Evolutionary conservation across 2,888 invertebrate genomes (phyloP).

Genomic region (Drosophila merina): DNA sequence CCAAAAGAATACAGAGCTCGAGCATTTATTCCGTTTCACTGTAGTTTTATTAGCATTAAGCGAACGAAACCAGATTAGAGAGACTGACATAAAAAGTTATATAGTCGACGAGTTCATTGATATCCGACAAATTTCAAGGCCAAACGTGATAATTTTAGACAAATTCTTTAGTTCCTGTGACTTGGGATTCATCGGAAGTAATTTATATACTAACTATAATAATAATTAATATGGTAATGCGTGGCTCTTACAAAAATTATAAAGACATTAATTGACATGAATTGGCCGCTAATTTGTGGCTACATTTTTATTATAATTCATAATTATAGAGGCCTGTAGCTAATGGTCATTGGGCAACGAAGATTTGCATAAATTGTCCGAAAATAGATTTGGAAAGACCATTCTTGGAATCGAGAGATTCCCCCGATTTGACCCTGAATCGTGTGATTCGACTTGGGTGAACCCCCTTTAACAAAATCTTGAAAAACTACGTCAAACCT

Average conservation of each 20-base stretch:
- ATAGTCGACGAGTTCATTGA: conserved; percentile 56
- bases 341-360: neutral
- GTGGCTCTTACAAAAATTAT: conserved; percentile 29
- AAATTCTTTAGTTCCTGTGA: conserved; percentile 25
- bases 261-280: conserved; percentile 25
- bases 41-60: conserved; percentile 28
- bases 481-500: conserved; percentile 8
- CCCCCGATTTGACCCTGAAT: conserved; percentile 11
- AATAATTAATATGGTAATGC: conserved; percentile 7
- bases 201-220: conserved; percentile 6
- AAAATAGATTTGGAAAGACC: conserved; percentile 8
- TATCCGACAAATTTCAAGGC: conserved; percentile 29
- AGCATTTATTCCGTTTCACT: conserved; percentile 14
- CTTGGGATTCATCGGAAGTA: conserved; percentile 15
- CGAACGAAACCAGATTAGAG: conserved; percentile 42
- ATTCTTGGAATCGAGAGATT: conserved; percentile 32
- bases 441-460: conserved; percentile 22
- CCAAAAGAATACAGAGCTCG: conserved; percentile 7
- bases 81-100: conserved; percentile 8
- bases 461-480: conserved; percentile 22
- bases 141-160: conserved; percentile 8
- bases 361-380: conserved; percentile 17
- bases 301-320: conserved; percentile 7
- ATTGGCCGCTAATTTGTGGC: neutral
- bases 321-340: conserved; percentile 18